phyloP scores from a whole-genome alignment of 1,140 invertebrate genomes.

The Anoplolepis gracilipes region DNA sequence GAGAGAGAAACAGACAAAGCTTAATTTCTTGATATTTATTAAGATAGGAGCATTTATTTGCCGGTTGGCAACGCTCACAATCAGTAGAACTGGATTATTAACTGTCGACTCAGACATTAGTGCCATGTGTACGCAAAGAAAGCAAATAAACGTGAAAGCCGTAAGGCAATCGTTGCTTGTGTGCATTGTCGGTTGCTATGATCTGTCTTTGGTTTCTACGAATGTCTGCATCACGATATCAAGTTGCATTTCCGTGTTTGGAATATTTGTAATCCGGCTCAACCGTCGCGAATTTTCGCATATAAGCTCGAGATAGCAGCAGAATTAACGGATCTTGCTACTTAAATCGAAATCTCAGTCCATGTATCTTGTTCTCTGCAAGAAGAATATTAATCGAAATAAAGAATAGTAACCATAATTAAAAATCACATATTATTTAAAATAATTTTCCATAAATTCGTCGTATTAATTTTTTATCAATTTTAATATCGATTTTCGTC shows the following conservation, averaged over 20 bases:
- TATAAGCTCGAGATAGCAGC: neutral
- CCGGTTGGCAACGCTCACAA: conserved; percentile 55
- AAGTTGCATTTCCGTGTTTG: neutral
- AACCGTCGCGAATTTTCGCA: conserved; percentile 7
- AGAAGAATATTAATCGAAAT: neutral
- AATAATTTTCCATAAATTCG: neutral
- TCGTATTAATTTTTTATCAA: neutral
- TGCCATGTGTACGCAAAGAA: conserved; percentile 65
- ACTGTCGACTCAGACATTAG: conserved; percentile 74
- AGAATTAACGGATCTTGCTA: neutral
- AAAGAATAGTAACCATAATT: neutral
- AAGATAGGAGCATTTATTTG: conserved; percentile 63
- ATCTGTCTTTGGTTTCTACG: neutral
- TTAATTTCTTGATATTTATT: conserved; percentile 62
- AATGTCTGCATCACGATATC: neutral
- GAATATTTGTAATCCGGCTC: conserved; percentile 4
- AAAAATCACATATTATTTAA: neutral
- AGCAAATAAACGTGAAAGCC: conserved; percentile 62
- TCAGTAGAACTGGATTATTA: conserved; percentile 74
- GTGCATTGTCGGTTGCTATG: conserved; percentile 26
- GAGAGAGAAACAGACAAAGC: too few relatives aligned
- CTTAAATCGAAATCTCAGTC: neutral
- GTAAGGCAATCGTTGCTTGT: conserved; percentile 19
- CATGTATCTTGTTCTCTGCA: neutral
- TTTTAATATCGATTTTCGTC: neutral